Evolutionary conservation across 2,888 invertebrate genomes (phyloP).

Genomic region (Melipona bicolor): DNA sequence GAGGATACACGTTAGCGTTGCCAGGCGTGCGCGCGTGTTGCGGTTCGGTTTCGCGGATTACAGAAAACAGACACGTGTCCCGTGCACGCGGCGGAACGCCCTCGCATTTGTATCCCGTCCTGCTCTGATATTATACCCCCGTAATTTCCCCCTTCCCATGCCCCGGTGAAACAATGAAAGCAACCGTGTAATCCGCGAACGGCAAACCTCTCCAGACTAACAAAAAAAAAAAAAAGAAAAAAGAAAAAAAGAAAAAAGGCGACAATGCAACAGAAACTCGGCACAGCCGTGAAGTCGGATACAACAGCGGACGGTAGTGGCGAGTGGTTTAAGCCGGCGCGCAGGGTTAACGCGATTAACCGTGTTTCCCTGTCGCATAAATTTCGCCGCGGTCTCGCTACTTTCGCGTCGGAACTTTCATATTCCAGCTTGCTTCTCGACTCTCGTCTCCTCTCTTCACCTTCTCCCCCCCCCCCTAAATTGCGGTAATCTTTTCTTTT

Average conservation of each 20-base stretch:
- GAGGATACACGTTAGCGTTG: neutral
- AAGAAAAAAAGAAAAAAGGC: neutral
- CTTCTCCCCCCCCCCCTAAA: neutral
- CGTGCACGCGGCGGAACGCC: constrained; percentile 19
- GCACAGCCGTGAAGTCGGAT: constrained; percentile 29
- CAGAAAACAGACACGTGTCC: constrained; percentile 56
- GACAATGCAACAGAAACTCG: neutral
- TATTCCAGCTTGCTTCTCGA: neutral
- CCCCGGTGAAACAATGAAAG: constrained; percentile 41
- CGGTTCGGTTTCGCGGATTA: constrained; percentile 48
- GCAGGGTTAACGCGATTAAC: constrained; percentile 53
- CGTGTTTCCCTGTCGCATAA: constrained; percentile 41
- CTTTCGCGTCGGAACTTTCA: constrained; percentile 22
- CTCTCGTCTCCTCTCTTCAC: neutral
- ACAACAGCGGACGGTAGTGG: constrained; percentile 21
- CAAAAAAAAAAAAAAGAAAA: neutral
- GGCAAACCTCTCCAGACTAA: neutral
- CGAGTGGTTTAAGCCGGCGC: constrained; percentile 25
- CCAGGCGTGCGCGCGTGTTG: constrained; percentile 10
- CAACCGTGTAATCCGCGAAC: constrained; percentile 42
- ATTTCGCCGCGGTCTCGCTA: constrained; percentile 26
- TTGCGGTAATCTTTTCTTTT: constrained; percentile 14
- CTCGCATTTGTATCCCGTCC: neutral
- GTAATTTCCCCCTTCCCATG: constrained; percentile 21
- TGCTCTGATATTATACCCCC: constrained; percentile 18